Percentiles rank a stretch among this genome's conserved stretches.
phyloP scores from a whole-genome alignment of 2,113 vertebrate species.

The Malurus alboscapulatus region DNA sequence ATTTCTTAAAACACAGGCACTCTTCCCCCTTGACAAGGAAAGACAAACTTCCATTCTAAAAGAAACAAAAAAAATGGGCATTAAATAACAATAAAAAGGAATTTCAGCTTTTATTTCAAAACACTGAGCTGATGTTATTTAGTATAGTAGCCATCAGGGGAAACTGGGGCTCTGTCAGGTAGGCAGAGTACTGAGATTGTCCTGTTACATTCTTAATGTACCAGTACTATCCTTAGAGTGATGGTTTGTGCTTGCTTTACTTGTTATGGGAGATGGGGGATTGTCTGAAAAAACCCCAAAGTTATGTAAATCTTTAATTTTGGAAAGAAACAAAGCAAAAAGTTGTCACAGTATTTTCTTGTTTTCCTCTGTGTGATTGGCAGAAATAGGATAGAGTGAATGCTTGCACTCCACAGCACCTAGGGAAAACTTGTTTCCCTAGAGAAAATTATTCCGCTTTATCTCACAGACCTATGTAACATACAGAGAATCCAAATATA shows the following conservation, averaged over 20 bases:
- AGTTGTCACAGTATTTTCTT: not conserved
- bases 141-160: not conserved
- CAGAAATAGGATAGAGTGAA: not conserved
- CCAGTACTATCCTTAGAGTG: not conserved
- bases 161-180: not conserved
- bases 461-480: not conserved
- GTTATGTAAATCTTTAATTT: not conserved
- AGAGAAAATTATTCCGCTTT: not conserved
- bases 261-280: not conserved
- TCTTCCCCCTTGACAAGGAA: not conserved
- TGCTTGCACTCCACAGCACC: not conserved
- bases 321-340: not conserved
- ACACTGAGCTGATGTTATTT: not conserved
- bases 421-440: not conserved
- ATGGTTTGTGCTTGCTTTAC: not conserved
- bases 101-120: not conserved
- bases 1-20: not conserved
- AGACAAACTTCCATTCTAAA: not conserved
- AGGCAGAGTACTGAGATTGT: not conserved
- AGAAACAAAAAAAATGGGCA: not conserved
- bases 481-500: not conserved
- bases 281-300: not conserved
- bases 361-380: not conserved
- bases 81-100: not conserved
- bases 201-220: not conserved